phyloP scores from a whole-genome alignment of 2,888 invertebrate genomes.

The Spisula solida region DNA sequence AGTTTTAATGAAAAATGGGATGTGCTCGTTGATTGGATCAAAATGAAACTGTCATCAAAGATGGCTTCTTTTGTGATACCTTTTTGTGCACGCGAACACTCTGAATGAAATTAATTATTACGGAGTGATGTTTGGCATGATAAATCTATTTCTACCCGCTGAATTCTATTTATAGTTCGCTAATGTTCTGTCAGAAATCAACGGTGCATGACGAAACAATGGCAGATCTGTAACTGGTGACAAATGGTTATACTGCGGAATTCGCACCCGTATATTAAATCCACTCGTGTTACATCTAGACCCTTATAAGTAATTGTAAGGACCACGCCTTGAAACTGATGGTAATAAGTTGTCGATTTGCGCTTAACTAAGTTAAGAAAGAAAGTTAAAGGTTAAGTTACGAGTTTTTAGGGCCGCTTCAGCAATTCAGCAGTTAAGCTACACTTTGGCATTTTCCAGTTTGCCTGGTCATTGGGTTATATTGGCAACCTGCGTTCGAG shows the following conservation, averaged over 20 bases:
- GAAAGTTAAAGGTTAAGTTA: no score
- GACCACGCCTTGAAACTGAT: no score
- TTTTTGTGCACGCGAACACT: conserved; percentile 24
- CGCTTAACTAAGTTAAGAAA: no score
- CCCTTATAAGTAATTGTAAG: no score
- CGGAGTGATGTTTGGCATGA: conserved; percentile 28
- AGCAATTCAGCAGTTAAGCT: no score
- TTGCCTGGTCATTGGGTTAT: no score
- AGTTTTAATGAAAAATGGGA: conserved; percentile 48
- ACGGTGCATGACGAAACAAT: not conserved
- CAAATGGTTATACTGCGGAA: not conserved
- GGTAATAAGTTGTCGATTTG: no score
- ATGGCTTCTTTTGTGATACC: conserved; percentile 27
- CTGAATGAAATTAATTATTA: conserved; percentile 25
- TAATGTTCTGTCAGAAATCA: conserved; percentile 1
- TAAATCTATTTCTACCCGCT: conserved; percentile 7
- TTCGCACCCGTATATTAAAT: not conserved
- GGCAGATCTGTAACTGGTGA: not conserved
- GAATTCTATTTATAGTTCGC: not conserved
- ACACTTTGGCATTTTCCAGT: no score
- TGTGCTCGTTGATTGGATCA: conserved; percentile 31
- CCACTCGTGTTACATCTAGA: no score
- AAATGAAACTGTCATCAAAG: conserved; percentile 41
- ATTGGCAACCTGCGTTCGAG: no score
- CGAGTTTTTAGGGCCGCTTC: no score